Evolutionary conservation across 2,888 invertebrate genomes (phyloP).

Genomic region (Venusia cambrica): DNA sequence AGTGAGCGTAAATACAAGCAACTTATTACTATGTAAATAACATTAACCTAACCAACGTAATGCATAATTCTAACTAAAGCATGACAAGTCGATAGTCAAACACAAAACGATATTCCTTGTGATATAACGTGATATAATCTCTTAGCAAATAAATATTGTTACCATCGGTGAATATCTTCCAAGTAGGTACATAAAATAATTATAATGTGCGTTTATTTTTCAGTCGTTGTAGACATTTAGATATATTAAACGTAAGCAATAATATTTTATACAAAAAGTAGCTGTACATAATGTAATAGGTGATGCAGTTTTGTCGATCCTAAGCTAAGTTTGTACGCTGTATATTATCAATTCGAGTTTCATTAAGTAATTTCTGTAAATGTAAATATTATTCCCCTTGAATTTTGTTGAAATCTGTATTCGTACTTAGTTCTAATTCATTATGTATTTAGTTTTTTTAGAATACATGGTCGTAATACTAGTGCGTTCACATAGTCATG

Average conservation of each 20-base stretch:
- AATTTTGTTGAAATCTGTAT: constrained; percentile 12
- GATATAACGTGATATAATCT: constrained; percentile 5
- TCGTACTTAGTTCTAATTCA: constrained; percentile 10
- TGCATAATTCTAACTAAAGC: constrained; percentile 17
- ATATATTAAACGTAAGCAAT: constrained; percentile 20
- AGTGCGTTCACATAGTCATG: constrained; percentile 5
- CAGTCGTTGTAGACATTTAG: constrained; percentile 24
- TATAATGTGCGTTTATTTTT: constrained; percentile 20
- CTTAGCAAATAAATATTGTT: background rate
- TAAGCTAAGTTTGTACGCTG: constrained; percentile 16
- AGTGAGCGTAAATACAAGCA: constrained; percentile 10
- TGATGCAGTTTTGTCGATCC: constrained; percentile 18
- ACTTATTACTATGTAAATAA: constrained; percentile 20
- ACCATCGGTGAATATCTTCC: constrained; percentile 1
- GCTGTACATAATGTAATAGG: constrained; percentile 29
- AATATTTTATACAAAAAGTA: constrained; percentile 15
- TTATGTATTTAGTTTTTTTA: constrained; percentile 13
- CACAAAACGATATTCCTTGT: constrained; percentile 2
- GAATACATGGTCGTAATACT: constrained; percentile 5
- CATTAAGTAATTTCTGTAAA: constrained; percentile 26
- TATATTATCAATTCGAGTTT: constrained; percentile 14
- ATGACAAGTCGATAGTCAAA: constrained; percentile 13
- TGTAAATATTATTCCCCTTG: constrained; percentile 18
- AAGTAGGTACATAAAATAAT: constrained; percentile 13
- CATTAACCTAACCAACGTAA: constrained; percentile 15